Base-by-base conservation (phyloP, 2,113 vertebrate species). In the Rattus rattus region DNA sequence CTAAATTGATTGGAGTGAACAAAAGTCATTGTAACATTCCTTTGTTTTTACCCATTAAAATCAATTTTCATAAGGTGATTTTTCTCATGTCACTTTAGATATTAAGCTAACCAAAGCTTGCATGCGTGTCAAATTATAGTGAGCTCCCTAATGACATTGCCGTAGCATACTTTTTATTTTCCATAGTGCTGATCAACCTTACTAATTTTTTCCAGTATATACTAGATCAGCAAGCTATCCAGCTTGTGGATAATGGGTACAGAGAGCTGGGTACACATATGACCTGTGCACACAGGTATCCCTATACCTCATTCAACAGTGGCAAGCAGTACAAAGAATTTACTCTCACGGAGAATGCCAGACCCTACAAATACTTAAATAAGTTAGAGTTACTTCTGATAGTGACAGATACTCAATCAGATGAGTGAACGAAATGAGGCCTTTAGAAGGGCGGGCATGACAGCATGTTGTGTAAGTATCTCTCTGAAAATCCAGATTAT, bases 31-130 rank as follows among this genome's bases (percentile, higher is more conserved):
- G 11, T 85, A 83, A 70, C 8, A 5, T 43, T 81, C 17, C 7
- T 94, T 33, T 36, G 24, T 83, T 81, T 94, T 75, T 89, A 14
- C n/a, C 54, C 87, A 2, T 96, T 47, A 43, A 93, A 91, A 93
- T 83, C 20, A 91, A n/a, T 84, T 90, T 84, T 90, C 89, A 85
- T 6, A 52, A 79, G n/a, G 33, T 80, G 39, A 94, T 54, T 43
- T 43, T 83, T 43, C 79, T n/a, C 76, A 69, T 14, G 13, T 92
- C 70, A 33, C 43, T 90, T 92, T 77, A 76, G n/a, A 52, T 86
- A 91, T 0, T 84, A 92, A 65, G 26, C 76, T 83, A 56, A 52
- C 49, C 56, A 28, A 28, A 59, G 56, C 22, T 83, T 61, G 61
- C 20, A 22, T 84, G 33, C 39, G 56, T 2, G 43, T 84, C 12